Conservation (phyloP, 2,797 vertebrate species). For the Decapterus maruadsi region DNA sequence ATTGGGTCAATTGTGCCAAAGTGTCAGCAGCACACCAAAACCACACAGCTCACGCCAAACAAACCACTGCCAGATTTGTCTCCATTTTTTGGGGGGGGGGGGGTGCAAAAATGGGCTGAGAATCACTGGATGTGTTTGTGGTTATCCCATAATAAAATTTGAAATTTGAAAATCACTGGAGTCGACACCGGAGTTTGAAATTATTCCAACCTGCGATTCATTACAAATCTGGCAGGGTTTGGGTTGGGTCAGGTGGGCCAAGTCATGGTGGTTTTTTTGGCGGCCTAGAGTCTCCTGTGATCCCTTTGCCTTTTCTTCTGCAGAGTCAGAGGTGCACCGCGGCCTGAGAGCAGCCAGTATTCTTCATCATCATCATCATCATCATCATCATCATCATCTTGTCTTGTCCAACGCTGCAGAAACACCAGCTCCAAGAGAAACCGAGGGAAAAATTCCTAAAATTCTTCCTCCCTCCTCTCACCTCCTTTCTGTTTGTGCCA, state of each 20-base stretch:
- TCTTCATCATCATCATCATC: background rate
- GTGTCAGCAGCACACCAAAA: background rate
- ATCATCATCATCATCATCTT: too few relatives aligned
- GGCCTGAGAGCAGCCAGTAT: background rate
- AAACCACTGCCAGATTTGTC: background rate
- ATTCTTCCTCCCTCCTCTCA: background rate
- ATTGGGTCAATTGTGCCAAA: conserved; percentile 8
- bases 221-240: conserved; percentile 8
- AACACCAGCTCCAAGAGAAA: background rate
- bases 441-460: background rate
- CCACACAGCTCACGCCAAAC: background rate
- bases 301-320: background rate
- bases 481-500: background rate
- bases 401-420: conserved; percentile 3
- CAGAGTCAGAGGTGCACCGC: conserved; percentile 4
- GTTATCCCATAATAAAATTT: too few relatives aligned
- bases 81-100: background rate
- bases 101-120: background rate
- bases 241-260: background rate
- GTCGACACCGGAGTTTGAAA: too few relatives aligned
- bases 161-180: too few relatives aligned
- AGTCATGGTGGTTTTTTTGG: background rate
- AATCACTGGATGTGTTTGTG: too few relatives aligned
- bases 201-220: background rate
- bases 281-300: background rate